Percentiles rank a stretch among this genome's conserved stretches.
Evolutionary conservation across 2,113 vertebrate genomes (phyloP).

Genomic region (Hippocampus abdominalis): DNA sequence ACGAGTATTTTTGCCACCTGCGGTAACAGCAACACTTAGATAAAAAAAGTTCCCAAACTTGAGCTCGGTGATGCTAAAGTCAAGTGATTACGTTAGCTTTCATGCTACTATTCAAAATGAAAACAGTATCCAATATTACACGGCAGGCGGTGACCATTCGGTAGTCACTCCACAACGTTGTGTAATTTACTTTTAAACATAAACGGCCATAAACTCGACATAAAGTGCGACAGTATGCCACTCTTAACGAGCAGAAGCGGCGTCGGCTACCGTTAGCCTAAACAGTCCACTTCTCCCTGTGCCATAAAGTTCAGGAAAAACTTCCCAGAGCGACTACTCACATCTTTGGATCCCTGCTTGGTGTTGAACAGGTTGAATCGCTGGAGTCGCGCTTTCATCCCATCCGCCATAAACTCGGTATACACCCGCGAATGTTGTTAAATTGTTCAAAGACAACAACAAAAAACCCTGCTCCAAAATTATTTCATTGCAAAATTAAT

Average conservation of each 20-base stretch:
- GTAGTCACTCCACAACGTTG: not conserved
- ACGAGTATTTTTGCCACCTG: not conserved
- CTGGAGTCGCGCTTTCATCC: conserved; percentile 69
- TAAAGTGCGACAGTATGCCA: not conserved
- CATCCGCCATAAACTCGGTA: conserved; percentile 62
- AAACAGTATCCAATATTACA: not conserved
- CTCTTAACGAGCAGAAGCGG: not conserved
- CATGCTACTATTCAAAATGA: not conserved
- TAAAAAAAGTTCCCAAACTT: not conserved
- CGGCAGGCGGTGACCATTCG: not conserved
- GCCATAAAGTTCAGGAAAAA: not conserved
- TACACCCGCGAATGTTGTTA: not conserved
- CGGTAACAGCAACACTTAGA: not conserved
- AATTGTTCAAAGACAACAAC: not conserved
- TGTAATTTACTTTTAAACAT: not conserved
- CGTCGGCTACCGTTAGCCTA: not conserved
- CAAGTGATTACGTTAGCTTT: not conserved
- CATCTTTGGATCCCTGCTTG: conserved; percentile 58
- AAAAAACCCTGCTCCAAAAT: not conserved
- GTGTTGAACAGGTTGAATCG: conserved; percentile 60
- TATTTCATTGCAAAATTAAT: conserved; percentile 49
- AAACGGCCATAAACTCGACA: not conserved
- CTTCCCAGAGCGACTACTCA: conserved; percentile 51
- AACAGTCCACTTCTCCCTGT: not conserved
- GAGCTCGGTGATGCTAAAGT: not conserved